Percentiles rank a stretch among this genome's conserved stretches.
Evolutionary conservation across 2,113 vertebrate genomes (phyloP).

Genomic region (Typhlomys cinereus): DNA sequence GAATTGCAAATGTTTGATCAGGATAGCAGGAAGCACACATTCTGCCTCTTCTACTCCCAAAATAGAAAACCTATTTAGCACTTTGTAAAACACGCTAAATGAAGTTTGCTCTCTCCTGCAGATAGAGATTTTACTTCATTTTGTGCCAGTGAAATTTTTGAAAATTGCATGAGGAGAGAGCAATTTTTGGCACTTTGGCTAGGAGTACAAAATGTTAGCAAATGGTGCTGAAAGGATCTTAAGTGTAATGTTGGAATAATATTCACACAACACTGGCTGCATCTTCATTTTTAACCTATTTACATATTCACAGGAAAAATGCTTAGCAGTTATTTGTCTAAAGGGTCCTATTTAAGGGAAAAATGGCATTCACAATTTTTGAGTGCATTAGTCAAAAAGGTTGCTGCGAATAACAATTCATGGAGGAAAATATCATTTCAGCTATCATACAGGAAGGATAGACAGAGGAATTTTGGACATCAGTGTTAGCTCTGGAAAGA

Average conservation of each 20-base stretch:
- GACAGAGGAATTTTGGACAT: constrained; percentile 39
- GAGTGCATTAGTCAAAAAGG: constrained; percentile 74
- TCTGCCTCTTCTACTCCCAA: constrained; percentile 68
- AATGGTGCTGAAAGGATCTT: constrained; percentile 84
- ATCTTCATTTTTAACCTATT: constrained; percentile 84
- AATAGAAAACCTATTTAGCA: constrained; percentile 84
- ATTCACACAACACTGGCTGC: constrained; percentile 79
- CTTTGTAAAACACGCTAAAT: constrained; percentile 85
- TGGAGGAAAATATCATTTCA: constrained; percentile 59
- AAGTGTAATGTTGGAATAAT: constrained; percentile 83
- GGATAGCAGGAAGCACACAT: constrained; percentile 68
- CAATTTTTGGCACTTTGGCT: constrained; percentile 85
- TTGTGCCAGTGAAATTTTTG: constrained; percentile 83
- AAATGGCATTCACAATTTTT: constrained; percentile 76
- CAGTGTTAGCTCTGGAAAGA: constrained; percentile 24
- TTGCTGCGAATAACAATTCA: constrained; percentile 62
- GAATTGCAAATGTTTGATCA: constrained; percentile 70
- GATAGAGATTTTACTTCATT: constrained; percentile 79
- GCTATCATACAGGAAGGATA: constrained; percentile 1
- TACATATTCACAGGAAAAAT: constrained; percentile 84
- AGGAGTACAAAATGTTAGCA: constrained; percentile 85
- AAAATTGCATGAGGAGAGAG: constrained; percentile 85
- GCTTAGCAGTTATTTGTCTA: constrained; percentile 77
- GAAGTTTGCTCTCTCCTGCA: constrained; percentile 82
- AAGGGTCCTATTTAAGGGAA: constrained; percentile 75